These are phyloP conservation scores for Monoplex corrugatus DNA, from an alignment of 2,888 invertebrate species.

Conservation along the genomic window DNA sequence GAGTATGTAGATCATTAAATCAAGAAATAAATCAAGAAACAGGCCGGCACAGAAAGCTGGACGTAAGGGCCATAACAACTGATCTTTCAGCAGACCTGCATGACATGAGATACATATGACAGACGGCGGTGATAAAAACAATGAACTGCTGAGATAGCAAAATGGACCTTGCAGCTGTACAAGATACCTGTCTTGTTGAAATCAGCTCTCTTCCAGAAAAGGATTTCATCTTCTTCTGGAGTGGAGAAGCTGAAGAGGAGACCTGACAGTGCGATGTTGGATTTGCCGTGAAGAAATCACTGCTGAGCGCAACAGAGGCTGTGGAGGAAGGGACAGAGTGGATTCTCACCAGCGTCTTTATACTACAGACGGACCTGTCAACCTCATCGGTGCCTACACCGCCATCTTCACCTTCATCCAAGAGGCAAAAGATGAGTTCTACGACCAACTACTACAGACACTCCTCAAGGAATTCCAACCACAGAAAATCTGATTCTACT, in stretches of 20 bases:
- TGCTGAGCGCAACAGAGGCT: background rate
- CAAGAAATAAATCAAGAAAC: conserved; percentile 19
- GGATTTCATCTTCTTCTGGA: conserved; percentile 1
- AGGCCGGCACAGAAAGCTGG: background rate
- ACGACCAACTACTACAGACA: background rate
- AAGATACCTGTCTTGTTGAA: conserved; percentile 15
- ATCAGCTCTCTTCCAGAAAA: background rate
- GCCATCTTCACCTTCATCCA: background rate
- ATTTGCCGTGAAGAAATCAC: background rate
- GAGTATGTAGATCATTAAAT: too few relatives aligned
- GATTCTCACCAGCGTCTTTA: background rate
- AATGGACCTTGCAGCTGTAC: background rate
- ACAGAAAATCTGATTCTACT: conserved; percentile 17
- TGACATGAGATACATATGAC: background rate
- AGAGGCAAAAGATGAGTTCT: conserved; percentile 20
- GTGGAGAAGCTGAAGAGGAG: background rate
- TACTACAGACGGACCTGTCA: too few relatives aligned
- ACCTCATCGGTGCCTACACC: background rate
- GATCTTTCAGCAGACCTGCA: background rate
- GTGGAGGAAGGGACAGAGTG: background rate
- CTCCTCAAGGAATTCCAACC: background rate
- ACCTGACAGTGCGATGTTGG: background rate
- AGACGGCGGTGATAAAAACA: background rate
- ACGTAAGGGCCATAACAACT: background rate
- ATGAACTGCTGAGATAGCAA: background rate